A percentile compares a stretch with the other conserved stretches of the same genome.
phyloP scores from a whole-genome alignment of 2,888 invertebrate species.

The Nomada ferruginata region DNA sequence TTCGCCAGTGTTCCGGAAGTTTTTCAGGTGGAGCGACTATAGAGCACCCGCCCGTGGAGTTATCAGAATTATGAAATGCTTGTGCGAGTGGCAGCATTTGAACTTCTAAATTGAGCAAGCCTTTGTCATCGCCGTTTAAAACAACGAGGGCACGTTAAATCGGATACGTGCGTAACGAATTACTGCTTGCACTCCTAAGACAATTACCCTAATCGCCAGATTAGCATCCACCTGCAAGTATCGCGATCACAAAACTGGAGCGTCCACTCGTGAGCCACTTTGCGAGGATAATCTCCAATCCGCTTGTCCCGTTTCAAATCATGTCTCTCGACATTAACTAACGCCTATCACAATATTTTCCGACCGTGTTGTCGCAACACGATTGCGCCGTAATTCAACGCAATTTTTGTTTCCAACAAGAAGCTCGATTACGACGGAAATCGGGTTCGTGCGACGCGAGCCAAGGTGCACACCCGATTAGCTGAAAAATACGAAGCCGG shows the following conservation, averaged over 20 bases:
- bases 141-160: too few relatives aligned
- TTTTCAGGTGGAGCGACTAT: too few relatives aligned
- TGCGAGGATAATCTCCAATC: neutral
- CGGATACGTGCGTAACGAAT: too few relatives aligned
- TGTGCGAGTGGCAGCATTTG: too few relatives aligned
- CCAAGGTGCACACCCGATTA: slow-evolving; percentile 24
- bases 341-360: slow-evolving; percentile 19
- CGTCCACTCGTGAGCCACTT: neutral
- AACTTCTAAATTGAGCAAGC: too few relatives aligned
- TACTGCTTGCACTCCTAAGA: neutral
- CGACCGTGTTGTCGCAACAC: neutral
- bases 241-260: neutral
- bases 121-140: too few relatives aligned
- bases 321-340: neutral
- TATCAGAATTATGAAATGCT: too few relatives aligned
- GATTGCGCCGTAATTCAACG: neutral
- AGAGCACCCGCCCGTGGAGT: too few relatives aligned
- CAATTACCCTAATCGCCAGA: slow-evolving; percentile 1
- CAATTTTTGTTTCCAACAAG: neutral
- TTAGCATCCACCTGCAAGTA: neutral
- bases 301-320: neutral
- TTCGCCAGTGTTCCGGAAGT: too few relatives aligned
- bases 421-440: neutral
- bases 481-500: slow-evolving; percentile 44
- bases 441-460: slow-evolving; percentile 13